Base-by-base conservation (phyloP, 2,888 invertebrate species). In the Cepaea hortensis region DNA sequence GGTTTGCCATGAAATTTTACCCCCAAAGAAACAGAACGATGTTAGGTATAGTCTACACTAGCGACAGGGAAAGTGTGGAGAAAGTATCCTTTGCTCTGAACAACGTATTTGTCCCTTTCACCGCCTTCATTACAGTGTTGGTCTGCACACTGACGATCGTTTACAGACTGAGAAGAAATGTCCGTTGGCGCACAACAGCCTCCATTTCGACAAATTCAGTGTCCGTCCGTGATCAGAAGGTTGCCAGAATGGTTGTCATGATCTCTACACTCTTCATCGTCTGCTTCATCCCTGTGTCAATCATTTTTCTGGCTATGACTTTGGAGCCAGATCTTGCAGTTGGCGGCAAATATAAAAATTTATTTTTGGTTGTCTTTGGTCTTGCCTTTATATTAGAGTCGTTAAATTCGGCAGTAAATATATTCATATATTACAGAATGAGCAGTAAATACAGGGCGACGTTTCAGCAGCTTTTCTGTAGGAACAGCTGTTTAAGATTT, bases 371-470 rank as follows among this genome's bases (percentile, higher is more conserved):
- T 1, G n/a, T 76, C 0, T 77, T 77, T 23, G 55, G 77, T 55
- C 13, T 84, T 35, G 62, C n/a, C 75, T 84, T 75, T 46, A 73
- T 84, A 5, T 62, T 84, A 15, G 84, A 84, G 35, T 55, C 75
- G 1, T 46, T 46, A 23, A 84, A 84, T 75, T 73, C 84, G 15
- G 55, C 84, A 18, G 11, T 84, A 15, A 84, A 84, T 20, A 75
- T 84, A 35, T 75, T 84, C n/a, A 84, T 84, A 35, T 84, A 84
- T 23, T 75, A 84, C 35, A 23, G 46, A 4, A 84, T 84, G 84
- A 84, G 84, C 62, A 70, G 50, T 35, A 75, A 35, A 13, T 84
- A 84, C 68, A 84, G 84, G 62, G 7, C 76, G 9, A 76, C 75
- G 46, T 84, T 84, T 48, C 23, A 62, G 18, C 23, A 65, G 13